Evolutionary conservation across 2,888 invertebrate genomes (phyloP).

Genomic region (Cabera pusaria): DNA sequence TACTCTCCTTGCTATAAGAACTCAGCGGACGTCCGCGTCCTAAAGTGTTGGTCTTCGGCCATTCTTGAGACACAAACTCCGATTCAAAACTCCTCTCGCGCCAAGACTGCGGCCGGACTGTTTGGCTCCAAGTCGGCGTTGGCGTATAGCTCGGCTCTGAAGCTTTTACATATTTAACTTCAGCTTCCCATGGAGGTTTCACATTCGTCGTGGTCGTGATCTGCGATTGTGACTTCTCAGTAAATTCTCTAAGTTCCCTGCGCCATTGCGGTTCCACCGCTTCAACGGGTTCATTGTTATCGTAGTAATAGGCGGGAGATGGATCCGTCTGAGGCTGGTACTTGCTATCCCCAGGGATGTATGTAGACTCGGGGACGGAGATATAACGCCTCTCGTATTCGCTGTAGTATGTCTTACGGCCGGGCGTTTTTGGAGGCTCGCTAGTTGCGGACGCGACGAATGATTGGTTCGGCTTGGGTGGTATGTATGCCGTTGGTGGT

Average conservation of each 20-base stretch:
- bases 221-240: constrained; percentile 67
- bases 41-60: constrained; percentile 68
- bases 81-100: constrained; percentile 76
- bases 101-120: constrained; percentile 69
- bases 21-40: constrained; percentile 72
- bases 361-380: constrained; percentile 72
- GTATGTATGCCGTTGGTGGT: constrained; percentile 67
- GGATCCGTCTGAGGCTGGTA: constrained; percentile 72
- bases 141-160: constrained; percentile 54
- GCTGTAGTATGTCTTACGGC: constrained; percentile 76
- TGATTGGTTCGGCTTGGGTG: constrained; percentile 76
- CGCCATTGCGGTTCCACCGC: constrained; percentile 74
- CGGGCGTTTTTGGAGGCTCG: constrained; percentile 58
- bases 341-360: constrained; percentile 69
- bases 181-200: constrained; percentile 72
- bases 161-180: constrained; percentile 57
- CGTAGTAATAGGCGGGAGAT: constrained; percentile 74
- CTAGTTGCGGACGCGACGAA: constrained; percentile 61
- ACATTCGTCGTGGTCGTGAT: constrained; percentile 52
- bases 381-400: constrained; percentile 78
- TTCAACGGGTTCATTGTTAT: constrained; percentile 68
- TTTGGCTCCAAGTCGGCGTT: constrained; percentile 77
- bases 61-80: constrained; percentile 68
- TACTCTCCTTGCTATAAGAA: constrained; percentile 54
- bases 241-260: constrained; percentile 74